Conservation (phyloP, 2,888 invertebrate genomes). For the Drosophila peninsularis region DNA sequence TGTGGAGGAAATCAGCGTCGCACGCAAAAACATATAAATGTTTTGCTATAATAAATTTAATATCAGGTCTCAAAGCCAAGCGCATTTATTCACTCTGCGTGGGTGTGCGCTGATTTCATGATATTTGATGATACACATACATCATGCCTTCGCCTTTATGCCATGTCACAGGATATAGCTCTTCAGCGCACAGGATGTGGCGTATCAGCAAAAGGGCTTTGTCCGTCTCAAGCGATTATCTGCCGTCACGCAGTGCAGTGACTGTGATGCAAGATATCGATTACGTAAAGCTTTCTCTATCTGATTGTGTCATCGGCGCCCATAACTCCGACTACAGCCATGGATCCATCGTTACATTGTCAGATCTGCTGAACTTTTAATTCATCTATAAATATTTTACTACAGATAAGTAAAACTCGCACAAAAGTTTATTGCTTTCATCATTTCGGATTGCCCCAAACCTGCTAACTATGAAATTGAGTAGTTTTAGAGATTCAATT, state of each 20-base stretch:
- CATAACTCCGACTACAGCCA: neutral
- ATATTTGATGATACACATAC: slow-evolving; percentile 40
- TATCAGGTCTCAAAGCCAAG: slow-evolving; percentile 48
- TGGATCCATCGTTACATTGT: neutral
- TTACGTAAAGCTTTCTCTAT: slow-evolving; percentile 11
- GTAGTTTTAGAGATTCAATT: neutral
- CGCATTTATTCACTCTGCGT: slow-evolving; percentile 27
- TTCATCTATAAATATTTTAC: slow-evolving; percentile 1
- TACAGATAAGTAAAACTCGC: neutral
- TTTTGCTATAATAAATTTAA: slow-evolving; percentile 42
- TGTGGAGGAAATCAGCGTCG: slow-evolving; percentile 27
- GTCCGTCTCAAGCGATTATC: slow-evolving; percentile 19
- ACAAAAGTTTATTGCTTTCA: neutral
- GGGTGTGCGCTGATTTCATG: slow-evolving; percentile 30
- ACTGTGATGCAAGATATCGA: slow-evolving; percentile 21
- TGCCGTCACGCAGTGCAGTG: slow-evolving; percentile 1
- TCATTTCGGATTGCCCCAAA: neutral
- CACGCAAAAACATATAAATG: slow-evolving; percentile 33
- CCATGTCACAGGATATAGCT: slow-evolving; percentile 59
- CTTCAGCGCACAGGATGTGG: slow-evolving; percentile 60
- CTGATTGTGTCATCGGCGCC: slow-evolving; percentile 7
- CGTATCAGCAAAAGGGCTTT: slow-evolving; percentile 37
- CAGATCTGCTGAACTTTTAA: neutral
- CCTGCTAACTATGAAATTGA: neutral
- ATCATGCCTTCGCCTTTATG: slow-evolving; percentile 48